These are phyloP conservation scores for Drosophila ohnishii DNA, from an alignment of 1,140 invertebrate genomes.

Conservation along the genomic window DNA sequence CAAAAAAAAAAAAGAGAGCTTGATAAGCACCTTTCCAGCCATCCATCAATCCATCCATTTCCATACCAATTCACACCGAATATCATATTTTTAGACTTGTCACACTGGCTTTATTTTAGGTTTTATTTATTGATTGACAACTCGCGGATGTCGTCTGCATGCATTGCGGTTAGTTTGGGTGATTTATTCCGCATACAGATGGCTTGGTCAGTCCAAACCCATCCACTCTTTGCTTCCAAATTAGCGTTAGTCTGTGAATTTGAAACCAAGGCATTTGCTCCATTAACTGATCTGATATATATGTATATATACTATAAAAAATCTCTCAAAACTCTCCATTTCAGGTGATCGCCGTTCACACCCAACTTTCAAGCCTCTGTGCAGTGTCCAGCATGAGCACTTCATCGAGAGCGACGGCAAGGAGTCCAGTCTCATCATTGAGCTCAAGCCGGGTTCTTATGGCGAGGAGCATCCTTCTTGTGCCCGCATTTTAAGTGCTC, in stretches of 20 bases:
- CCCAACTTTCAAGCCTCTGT: conserved; percentile 75
- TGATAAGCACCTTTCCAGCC: conserved; percentile 26
- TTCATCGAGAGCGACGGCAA: conserved; percentile 81
- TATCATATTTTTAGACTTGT: conserved; percentile 46
- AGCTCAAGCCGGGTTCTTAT: conserved; percentile 69
- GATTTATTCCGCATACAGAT: conserved; percentile 24
- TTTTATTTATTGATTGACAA: conserved; percentile 57
- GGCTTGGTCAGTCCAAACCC: too few relatives aligned
- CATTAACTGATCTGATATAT: conserved; percentile 6
- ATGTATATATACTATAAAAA: too few relatives aligned
- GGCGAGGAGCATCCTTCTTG: conserved; percentile 60
- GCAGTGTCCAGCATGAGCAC: conserved; percentile 74
- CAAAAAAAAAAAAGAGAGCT: neutral
- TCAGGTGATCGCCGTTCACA: conserved; percentile 71
- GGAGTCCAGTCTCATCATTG: conserved; percentile 81
- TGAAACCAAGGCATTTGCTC: conserved; percentile 35
- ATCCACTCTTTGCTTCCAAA: conserved; percentile 12
- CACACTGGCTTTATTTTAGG: conserved; percentile 29
- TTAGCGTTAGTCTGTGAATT: conserved; percentile 59
- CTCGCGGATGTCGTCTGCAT: conserved; percentile 40
- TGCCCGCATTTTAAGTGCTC: conserved; percentile 73
- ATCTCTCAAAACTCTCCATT: conserved; percentile 5
- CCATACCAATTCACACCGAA: conserved; percentile 45
- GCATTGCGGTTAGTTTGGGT: conserved; percentile 16
- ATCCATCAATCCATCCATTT: conserved; percentile 22